Percentiles rank a stretch among this genome's conserved stretches.
Evolutionary conservation across 2,113 vertebrate species (phyloP).

Genomic region (Vulpes lagopus): DNA sequence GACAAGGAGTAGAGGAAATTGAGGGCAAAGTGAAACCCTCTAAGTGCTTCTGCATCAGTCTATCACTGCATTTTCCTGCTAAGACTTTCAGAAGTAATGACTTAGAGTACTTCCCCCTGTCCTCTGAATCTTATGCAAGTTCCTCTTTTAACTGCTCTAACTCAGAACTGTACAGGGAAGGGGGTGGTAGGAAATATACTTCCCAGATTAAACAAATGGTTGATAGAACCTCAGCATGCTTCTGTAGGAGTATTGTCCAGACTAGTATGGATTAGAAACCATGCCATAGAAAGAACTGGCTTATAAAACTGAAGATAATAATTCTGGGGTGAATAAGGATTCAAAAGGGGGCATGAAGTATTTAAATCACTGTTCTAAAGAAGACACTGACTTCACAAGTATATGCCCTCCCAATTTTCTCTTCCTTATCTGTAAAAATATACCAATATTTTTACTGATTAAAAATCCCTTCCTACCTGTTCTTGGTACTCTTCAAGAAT

Average conservation of each 20-base stretch:
- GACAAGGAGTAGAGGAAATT: background rate
- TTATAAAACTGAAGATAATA: background rate
- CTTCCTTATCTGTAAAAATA: background rate
- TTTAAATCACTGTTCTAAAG: background rate
- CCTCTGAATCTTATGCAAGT: background rate
- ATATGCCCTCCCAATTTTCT: background rate
- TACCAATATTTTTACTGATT: background rate
- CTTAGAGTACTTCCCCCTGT: background rate
- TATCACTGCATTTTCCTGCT: background rate
- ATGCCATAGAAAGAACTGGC: background rate
- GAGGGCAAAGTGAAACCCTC: background rate
- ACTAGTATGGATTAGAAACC: background rate
- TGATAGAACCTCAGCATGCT: background rate
- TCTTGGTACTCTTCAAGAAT: background rate
- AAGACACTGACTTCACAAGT: background rate
- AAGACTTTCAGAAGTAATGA: background rate
- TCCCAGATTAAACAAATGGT: background rate
- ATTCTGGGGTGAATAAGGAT: background rate
- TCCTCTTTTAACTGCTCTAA: background rate
- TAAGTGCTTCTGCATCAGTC: background rate
- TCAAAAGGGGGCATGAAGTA: background rate
- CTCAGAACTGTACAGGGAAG: background rate
- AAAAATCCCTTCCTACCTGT: background rate
- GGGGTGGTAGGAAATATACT: background rate
- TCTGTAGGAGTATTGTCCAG: background rate